Evolutionary conservation across 2,113 vertebrate species (phyloP).

Genomic region (Camelus dromedarius): DNA sequence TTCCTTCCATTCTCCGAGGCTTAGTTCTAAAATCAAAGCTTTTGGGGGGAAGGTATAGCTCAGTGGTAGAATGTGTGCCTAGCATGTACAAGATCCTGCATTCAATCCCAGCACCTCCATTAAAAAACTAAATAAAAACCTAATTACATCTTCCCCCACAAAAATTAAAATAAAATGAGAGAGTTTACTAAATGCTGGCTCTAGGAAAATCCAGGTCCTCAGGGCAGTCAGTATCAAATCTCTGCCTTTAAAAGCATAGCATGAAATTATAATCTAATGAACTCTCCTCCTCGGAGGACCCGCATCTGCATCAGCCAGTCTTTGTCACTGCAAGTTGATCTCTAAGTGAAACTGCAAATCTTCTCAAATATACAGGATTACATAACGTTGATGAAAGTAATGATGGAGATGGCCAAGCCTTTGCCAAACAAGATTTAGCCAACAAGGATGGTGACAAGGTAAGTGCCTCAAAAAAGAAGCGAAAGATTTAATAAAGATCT

Average conservation of each 20-base stretch:
- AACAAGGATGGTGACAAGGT: background rate
- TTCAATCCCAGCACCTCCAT: too few species aligned
- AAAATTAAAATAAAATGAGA: too few species aligned
- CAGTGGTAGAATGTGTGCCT: too few species aligned
- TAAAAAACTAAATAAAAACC: too few species aligned
- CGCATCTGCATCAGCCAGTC: background rate
- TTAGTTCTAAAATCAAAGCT: background rate
- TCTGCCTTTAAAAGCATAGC: background rate
- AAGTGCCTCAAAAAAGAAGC: background rate
- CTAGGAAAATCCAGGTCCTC: background rate
- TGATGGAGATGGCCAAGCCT: background rate
- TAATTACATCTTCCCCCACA: too few species aligned
- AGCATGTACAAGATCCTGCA: too few species aligned
- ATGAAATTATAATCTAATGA: background rate
- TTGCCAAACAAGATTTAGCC: background rate
- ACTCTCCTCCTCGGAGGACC: background rate
- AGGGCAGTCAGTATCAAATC: background rate
- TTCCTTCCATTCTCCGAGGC: background rate
- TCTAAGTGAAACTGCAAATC: slow-evolving; percentile 14
- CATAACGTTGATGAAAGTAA: background rate
- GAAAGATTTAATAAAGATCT: background rate
- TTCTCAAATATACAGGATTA: background rate
- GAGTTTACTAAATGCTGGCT: background rate
- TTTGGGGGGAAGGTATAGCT: too few species aligned
- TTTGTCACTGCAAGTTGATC: background rate